Evolutionary conservation across 2,113 vertebrate species (phyloP).

Genomic region (Rhabdornis inornatus): DNA sequence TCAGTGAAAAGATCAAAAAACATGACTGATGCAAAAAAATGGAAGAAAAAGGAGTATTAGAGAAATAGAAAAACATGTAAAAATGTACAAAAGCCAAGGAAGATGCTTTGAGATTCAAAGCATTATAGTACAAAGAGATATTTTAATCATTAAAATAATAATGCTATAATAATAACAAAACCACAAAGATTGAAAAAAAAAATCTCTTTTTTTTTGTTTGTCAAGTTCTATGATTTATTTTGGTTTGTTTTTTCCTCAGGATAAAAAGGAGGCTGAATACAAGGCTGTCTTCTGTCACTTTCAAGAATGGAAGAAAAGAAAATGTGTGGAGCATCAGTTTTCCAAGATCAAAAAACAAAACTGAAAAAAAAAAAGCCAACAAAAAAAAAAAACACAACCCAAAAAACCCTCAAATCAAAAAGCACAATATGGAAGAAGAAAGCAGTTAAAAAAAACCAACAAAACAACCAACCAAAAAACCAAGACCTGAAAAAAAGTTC

Average conservation of each 20-base stretch:
- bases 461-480: background rate
- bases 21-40: conserved; percentile 91
- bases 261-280: conserved; percentile 68
- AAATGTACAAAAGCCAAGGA: conserved; percentile 96
- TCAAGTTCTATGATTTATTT: conserved; percentile 1
- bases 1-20: conserved; percentile 93
- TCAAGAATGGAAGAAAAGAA: conserved; percentile 64
- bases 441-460: background rate
- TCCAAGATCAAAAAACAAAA: conserved; percentile 33
- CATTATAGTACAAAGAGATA: conserved; percentile 80
- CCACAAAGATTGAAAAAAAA: conserved; percentile 52
- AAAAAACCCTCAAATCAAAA: background rate
- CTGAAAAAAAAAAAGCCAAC: background rate
- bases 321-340: conserved; percentile 68
- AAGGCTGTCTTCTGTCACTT: conserved; percentile 66
- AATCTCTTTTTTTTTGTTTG: background rate
- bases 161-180: conserved; percentile 65
- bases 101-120: conserved; percentile 93
- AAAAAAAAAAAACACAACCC: background rate
- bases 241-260: background rate
- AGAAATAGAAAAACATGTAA: conserved; percentile 90
- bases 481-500: conserved; percentile 30
- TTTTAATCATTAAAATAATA: conserved; percentile 73
- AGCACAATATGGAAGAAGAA: conserved; percentile 15
- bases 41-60: conserved; percentile 93